Base-by-base conservation (phyloP, 2,113 vertebrate species). In the Eupsittula cactorum region DNA sequence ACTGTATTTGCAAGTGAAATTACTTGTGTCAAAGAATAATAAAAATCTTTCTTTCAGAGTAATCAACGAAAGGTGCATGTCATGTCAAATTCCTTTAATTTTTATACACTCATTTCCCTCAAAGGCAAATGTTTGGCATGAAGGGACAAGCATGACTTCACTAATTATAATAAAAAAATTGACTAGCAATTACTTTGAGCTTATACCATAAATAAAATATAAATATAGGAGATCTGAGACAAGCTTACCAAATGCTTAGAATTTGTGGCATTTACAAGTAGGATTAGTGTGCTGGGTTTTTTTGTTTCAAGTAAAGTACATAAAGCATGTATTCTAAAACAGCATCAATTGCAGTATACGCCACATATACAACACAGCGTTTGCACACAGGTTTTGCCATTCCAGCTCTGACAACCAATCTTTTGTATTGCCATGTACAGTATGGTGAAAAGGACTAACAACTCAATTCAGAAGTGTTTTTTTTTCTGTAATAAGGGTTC, bases 201-300 rank as follows among this genome's bases (percentile, higher is more conserved):
- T 83, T 82, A 33, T 5, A 39, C 7, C 8, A 52, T 64, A 84
- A 67, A 82, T 69, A 73, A 83, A 76, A 29, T 16, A 69, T 6
- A 65, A 88, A 46, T 16, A 52, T 19, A 62, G 17, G 8, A 55
- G 3, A 74, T 31, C 18, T 44, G 53, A 77, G 42, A 28, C 50
- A 88, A 82, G 24, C 3, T 73, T 53, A 52, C 2, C 7, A 90
- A 88, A 69, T 11, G 10, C 6, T 76, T 73, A 16, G 24, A 47
- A 79, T 63, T 1, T 74, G 4, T 2, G 1, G 9, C 13, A 75
- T 73, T 75, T 78, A 18, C 4, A 84, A 49, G 13, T 39, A 55
- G 41, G 25, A 57, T 17, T 19, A 8, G 18, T 3, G 2, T 4
- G 10, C 4, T 3, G 1, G 2, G 0, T 47, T 1, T 13, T 29